Percentiles rank a stretch among this genome's conserved stretches.
phyloP scores from a whole-genome alignment of 2,888 invertebrate genomes.

The Parthenolecanium corni region DNA sequence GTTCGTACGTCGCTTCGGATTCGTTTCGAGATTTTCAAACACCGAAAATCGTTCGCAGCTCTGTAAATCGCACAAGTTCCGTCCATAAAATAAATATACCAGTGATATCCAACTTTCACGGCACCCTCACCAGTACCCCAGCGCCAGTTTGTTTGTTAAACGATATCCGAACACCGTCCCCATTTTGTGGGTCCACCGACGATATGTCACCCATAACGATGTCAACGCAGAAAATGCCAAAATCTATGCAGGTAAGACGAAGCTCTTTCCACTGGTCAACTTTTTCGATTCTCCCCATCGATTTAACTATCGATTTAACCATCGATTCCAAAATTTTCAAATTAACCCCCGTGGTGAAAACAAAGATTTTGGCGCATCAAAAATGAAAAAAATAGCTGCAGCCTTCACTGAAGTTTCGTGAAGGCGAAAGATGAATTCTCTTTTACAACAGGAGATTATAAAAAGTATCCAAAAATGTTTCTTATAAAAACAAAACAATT shows the following conservation, averaged over 20 bases:
- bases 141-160: conserved; percentile 14
- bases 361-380: too few relatives aligned
- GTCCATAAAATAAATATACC: conserved; percentile 18
- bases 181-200: conserved; percentile 29
- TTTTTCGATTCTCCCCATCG: too few relatives aligned
- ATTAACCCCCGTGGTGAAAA: too few relatives aligned
- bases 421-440: too few relatives aligned
- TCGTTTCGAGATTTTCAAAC: not conserved
- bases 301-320: too few relatives aligned
- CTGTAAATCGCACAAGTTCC: conserved; percentile 8
- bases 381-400: too few relatives aligned
- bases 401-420: too few relatives aligned
- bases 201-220: conserved; percentile 76
- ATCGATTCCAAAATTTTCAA: too few relatives aligned
- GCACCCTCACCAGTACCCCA: conserved; percentile 21
- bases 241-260: conserved; percentile 77
- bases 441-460: too few relatives aligned
- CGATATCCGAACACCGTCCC: conserved; percentile 29
- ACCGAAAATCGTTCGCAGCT: not conserved
- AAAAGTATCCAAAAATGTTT: too few relatives aligned
- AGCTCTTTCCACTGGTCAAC: too few relatives aligned
- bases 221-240: conserved; percentile 72
- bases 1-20: not conserved
- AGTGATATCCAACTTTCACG: not conserved
- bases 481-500: too few relatives aligned